A percentile compares a stretch with the other conserved stretches of the same genome.
phyloP scores from a whole-genome alignment of 2,113 vertebrate species.

The Siniperca knerii region DNA sequence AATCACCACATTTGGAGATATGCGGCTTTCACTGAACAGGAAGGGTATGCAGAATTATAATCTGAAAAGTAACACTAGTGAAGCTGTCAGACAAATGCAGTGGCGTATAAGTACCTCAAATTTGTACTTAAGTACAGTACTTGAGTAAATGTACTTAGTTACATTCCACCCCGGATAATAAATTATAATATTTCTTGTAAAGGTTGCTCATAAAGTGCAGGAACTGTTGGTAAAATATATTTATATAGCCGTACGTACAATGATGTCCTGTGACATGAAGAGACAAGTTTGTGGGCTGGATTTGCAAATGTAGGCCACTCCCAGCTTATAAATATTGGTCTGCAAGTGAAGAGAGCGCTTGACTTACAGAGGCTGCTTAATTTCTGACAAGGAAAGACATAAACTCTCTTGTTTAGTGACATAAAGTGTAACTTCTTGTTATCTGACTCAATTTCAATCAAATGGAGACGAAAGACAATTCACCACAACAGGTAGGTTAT shows the following conservation, averaged over 20 bases:
- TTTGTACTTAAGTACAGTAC: too few relatives aligned
- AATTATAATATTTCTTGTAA: neutral
- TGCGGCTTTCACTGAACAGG: too few relatives aligned
- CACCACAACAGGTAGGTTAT: slow-evolving; percentile 30
- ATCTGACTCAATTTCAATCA: neutral
- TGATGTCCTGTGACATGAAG: too few relatives aligned
- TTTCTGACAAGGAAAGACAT: neutral
- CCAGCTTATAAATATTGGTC: neutral
- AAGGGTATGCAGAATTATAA: too few relatives aligned
- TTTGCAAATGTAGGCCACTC: neutral
- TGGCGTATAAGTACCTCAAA: too few relatives aligned
- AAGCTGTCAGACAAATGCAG: too few relatives aligned
- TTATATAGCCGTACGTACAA: neutral
- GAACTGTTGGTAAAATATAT: neutral
- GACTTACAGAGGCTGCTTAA: too few relatives aligned
- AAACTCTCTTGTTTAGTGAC: too few relatives aligned
- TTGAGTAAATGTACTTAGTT: too few relatives aligned
- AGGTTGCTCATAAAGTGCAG: neutral
- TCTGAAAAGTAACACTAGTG: too few relatives aligned
- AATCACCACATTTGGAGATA: too few relatives aligned
- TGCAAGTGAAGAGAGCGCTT: neutral
- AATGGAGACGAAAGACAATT: slow-evolving; percentile 45
- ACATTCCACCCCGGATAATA: too few relatives aligned
- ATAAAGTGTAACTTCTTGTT: neutral
- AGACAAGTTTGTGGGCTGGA: neutral